Percentiles rank a stretch among this genome's conserved stretches.
Evolutionary conservation across 2,888 invertebrate genomes (phyloP).

Genomic region (Hirtodrosophila cameraria): DNA sequence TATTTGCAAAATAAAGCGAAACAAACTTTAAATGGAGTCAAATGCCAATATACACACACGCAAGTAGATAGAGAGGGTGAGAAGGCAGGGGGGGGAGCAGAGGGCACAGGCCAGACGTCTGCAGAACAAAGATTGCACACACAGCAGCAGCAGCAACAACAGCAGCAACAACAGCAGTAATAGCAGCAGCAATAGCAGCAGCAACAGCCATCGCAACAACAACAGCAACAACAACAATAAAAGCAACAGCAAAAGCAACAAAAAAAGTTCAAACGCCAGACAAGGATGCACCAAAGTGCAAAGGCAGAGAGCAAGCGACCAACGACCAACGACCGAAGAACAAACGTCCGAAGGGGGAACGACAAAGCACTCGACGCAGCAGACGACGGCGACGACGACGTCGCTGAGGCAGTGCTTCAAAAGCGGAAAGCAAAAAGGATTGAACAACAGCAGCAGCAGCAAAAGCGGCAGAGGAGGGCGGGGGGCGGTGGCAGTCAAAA

Average conservation of each 20-base stretch:
- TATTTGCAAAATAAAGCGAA: slow-evolving; percentile 80
- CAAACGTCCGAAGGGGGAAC: slow-evolving; percentile 40
- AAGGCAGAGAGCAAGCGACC: slow-evolving; percentile 70
- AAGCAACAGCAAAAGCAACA: slow-evolving; percentile 45
- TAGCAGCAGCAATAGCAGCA: slow-evolving; percentile 43
- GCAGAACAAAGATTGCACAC: slow-evolving; percentile 79
- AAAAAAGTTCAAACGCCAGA: slow-evolving; percentile 80
- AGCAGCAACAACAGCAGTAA: slow-evolving; percentile 18
- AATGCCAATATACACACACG: slow-evolving; percentile 71
- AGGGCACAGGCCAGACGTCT: slow-evolving; percentile 70
- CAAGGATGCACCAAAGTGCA: slow-evolving; percentile 80
- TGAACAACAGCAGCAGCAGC: slow-evolving; percentile 55
- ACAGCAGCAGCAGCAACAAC: slow-evolving; percentile 39
- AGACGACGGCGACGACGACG: slow-evolving; percentile 53
- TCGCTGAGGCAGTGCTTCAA: slow-evolving; percentile 54
- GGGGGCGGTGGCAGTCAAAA: slow-evolving; percentile 46
- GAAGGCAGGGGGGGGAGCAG: not conserved
- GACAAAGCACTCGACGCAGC: slow-evolving; percentile 63
- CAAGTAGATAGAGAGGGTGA: slow-evolving; percentile 9
- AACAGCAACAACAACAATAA: slow-evolving; percentile 18
- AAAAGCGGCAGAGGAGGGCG: not conserved
- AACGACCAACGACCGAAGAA: slow-evolving; percentile 47
- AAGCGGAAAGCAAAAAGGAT: slow-evolving; percentile 78
- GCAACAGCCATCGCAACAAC: slow-evolving; percentile 68
- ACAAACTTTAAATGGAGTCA: slow-evolving; percentile 80